Conservation (phyloP, 2,797 vertebrate species). For the Alcedo quadribrachys region DNA sequence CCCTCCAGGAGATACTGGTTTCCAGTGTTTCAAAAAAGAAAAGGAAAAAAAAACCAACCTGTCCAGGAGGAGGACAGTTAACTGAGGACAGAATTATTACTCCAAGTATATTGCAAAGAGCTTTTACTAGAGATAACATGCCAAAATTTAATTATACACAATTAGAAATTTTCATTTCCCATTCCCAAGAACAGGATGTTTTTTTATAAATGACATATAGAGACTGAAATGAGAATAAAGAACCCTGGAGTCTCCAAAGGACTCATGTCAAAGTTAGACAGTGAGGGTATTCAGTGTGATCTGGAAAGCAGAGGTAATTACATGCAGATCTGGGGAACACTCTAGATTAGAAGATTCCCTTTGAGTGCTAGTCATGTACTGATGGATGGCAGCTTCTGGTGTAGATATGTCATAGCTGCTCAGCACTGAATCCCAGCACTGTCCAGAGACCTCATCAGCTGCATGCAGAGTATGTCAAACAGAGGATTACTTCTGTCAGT, state of each 20-base stretch:
- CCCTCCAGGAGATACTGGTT: not conserved
- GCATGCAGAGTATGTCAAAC: not conserved
- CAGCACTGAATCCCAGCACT: not conserved
- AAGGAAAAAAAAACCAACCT: not conserved
- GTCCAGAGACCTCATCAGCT: not conserved
- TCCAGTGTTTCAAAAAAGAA: not conserved
- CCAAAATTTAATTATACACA: not conserved
- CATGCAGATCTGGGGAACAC: not conserved
- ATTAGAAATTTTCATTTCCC: not conserved
- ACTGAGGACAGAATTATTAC: not conserved
- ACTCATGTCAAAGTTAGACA: not conserved
- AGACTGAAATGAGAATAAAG: not conserved
- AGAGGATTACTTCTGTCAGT: not conserved
- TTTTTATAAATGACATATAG: not conserved
- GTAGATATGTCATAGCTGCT: not conserved
- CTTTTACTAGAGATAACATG: not conserved
- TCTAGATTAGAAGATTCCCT: not conserved
- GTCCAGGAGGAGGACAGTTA: not conserved
- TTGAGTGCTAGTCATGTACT: not conserved
- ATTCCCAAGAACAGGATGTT: not conserved
- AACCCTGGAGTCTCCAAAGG: not conserved
- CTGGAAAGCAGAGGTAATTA: slow-evolving; percentile 13
- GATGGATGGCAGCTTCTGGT: not conserved
- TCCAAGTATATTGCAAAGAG: not conserved
- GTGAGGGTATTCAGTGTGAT: not conserved